Conservation (phyloP, 2,113 vertebrate genomes). For the Tachuris rubrigastra region DNA sequence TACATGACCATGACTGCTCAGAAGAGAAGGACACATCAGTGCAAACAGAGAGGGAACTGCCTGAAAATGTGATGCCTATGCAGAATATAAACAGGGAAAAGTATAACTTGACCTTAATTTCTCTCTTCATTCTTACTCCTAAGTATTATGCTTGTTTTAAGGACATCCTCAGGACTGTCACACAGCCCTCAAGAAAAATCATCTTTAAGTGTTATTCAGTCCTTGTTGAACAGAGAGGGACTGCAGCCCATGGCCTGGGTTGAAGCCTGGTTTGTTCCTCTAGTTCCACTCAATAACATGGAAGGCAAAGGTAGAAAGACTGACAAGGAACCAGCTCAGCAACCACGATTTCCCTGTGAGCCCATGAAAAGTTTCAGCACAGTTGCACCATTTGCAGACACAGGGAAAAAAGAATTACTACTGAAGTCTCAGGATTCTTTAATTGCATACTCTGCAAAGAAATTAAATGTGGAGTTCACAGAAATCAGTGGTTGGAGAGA, state of each 20-base stretch:
- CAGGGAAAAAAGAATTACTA: background rate
- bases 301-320: background rate
- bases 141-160: background rate
- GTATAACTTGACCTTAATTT: background rate
- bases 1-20: background rate
- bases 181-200: background rate
- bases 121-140: background rate
- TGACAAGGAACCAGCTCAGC: background rate
- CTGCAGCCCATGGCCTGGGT: background rate
- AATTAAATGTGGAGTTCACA: constrained; percentile 65
- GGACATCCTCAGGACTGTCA: background rate
- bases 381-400: background rate
- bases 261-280: background rate
- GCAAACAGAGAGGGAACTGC: background rate
- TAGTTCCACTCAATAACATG: background rate
- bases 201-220: background rate
- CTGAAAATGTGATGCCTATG: background rate
- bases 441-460: constrained; percentile 55
- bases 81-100: background rate
- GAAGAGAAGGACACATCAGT: background rate
- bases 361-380: background rate
- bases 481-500: constrained; percentile 64
- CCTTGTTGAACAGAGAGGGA: background rate
- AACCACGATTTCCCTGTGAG: background rate
- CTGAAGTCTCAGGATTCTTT: constrained; percentile 40